Evolutionary conservation across 2,888 invertebrate species (phyloP), one percentile per base, ranked within the genome.

Genomic region (Taenaris catops): DNA sequence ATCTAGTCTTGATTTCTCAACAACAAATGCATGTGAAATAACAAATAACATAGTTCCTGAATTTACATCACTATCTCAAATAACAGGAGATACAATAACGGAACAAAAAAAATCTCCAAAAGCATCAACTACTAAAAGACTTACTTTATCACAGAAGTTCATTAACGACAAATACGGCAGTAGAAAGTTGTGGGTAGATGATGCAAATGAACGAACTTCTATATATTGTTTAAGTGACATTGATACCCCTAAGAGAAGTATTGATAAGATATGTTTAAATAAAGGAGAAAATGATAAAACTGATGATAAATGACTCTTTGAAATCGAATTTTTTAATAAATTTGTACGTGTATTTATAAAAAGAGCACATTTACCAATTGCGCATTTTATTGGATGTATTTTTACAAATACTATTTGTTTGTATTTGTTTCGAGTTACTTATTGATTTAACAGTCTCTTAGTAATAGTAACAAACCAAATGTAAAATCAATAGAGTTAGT

Each of bases 161-260:
- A 86, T 88, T 26, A 87, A 87, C 43, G 88, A 87, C 51, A 88
- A 88, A 62, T 87, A 87, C 46, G 87, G 87, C 20, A 87, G 84
- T 44, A 70, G 78, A 54, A 87, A 78, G 55, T 55, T 87, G 38
- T 87, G 87, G 87, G 60, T 63, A 33, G 86, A 84, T 31, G 86
- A 86, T 25, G 53, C 59, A 3, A 71, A 59, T 35, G 75, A 84
- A 28, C 67, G 61, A 50, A 69, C 63, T 51, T 35, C 53, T 18
- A 83, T 76, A 60, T 56, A 63, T 18, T 68, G 63, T 16, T 34
- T 39, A 11, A 70, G 67, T 45, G 78, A 81, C 38, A 49, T 62
- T 19, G 81, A 81, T 49, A 74, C 71, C 34, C 62, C 75, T 46
- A 86, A 79, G 49, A 78, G 66, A 65, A 63, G 24, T 16, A 31